Evolutionary conservation across 2,113 vertebrate genomes (phyloP).

Genomic region (Entomyzon cyanotis): DNA sequence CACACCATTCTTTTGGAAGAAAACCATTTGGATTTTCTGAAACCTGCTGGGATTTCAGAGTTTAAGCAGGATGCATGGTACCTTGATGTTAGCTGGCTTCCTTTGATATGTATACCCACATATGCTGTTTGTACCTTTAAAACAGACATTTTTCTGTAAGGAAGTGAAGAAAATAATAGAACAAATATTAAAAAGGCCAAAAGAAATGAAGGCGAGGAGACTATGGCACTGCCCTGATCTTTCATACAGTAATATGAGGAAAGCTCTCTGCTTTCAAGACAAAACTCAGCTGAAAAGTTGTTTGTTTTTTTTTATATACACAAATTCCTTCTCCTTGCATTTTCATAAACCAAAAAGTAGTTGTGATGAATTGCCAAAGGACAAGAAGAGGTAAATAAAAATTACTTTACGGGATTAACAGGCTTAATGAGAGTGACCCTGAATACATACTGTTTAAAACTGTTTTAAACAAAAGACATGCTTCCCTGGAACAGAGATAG

Average conservation of each 20-base stretch:
- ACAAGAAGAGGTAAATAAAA: constrained; percentile 40
- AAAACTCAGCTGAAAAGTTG: not conserved
- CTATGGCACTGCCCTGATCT: not conserved
- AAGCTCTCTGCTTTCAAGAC: not conserved
- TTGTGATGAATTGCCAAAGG: constrained; percentile 1
- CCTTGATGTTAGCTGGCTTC: not conserved
- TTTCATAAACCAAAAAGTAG: not conserved
- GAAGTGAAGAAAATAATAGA: not conserved
- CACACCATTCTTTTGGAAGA: not conserved
- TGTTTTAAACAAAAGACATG: not conserved
- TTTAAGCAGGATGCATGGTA: not conserved
- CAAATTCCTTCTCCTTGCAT: constrained; percentile 13
- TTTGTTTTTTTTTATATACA: not conserved
- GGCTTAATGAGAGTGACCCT: not conserved
- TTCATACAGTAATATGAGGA: not conserved
- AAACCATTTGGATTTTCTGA: not conserved
- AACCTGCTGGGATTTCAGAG: not conserved
- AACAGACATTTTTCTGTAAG: not conserved
- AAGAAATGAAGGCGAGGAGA: not conserved
- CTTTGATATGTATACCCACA: not conserved
- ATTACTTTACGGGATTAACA: not conserved
- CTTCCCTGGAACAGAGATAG: not conserved
- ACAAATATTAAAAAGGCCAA: not conserved
- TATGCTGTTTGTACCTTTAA: not conserved
- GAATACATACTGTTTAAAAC: not conserved